Conservation (phyloP, 2,797 vertebrate genomes). For the Myiotriccus ornatus region DNA sequence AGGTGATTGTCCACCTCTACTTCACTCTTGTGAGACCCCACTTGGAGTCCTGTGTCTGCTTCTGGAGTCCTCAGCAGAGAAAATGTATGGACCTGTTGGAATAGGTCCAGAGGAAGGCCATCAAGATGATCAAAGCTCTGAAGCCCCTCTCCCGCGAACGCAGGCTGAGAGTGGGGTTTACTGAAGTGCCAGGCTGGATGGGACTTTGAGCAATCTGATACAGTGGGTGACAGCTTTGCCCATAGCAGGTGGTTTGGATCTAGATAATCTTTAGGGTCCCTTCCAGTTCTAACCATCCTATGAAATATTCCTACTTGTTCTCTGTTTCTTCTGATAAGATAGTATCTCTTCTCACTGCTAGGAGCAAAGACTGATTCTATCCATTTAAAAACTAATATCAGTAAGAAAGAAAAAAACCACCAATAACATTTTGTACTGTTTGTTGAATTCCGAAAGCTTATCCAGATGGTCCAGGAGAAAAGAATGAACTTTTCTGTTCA, state of each 20-base stretch:
- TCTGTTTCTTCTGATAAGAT: neutral
- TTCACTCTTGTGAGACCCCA: neutral
- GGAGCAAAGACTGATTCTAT: neutral
- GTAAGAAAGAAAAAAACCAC: neutral
- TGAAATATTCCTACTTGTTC: neutral
- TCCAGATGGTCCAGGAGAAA: neutral
- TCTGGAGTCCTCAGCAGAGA: neutral
- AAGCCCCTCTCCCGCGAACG: rapidly evolving
- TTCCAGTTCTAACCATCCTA: neutral
- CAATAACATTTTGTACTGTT: neutral
- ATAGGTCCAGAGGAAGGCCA: too few species aligned
- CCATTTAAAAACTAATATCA: neutral
- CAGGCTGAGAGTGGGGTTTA: neutral
- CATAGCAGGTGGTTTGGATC: neutral
- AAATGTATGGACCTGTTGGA: neutral
- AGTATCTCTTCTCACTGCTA: neutral
- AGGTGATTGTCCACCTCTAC: neutral
- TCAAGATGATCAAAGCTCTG: neutral
- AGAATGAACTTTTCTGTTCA: neutral
- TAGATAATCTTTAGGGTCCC: neutral
- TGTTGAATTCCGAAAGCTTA: neutral
- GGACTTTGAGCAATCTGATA: neutral
- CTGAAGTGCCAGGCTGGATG: rapidly evolving
- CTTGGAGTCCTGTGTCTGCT: neutral
- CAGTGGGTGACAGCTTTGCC: neutral